phyloP scores from a whole-genome alignment of 2,888 invertebrate species.

The Lochmaea capreae region DNA sequence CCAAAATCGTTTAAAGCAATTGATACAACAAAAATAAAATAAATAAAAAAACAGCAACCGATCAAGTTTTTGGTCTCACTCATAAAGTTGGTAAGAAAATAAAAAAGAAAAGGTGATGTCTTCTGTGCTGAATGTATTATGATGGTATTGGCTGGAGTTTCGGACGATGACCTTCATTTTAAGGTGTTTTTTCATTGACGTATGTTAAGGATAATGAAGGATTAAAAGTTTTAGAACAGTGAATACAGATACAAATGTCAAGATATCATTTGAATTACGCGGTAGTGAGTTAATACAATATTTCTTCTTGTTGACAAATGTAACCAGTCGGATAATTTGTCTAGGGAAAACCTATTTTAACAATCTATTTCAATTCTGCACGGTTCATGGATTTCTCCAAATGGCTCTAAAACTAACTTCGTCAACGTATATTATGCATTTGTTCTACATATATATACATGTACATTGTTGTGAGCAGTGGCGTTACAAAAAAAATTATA shows the following conservation, averaged over 20 bases:
- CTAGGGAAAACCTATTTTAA: not conserved
- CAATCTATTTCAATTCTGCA: not conserved
- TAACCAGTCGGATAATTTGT: not conserved
- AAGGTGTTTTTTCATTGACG: not conserved
- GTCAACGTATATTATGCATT: not conserved
- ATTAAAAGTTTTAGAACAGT: no score
- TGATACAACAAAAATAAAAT: not conserved
- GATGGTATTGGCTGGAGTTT: constrained; percentile 3
- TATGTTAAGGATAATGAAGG: not conserved
- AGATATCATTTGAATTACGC: no score
- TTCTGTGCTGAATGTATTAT: constrained; percentile 14
- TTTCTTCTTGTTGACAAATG: no score
- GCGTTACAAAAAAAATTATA: not conserved
- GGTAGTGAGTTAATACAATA: no score
- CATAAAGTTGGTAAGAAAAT: not conserved
- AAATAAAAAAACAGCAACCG: not conserved
- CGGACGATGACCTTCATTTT: constrained; percentile 8
- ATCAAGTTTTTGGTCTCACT: constrained; percentile 11
- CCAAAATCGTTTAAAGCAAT: no score
- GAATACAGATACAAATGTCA: no score
- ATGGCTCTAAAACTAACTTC: not conserved
- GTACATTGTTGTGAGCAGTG: not conserved
- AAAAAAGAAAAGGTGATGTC: constrained; percentile 5
- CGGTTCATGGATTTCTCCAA: not conserved
- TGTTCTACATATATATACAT: not conserved